Evolutionary conservation across 2,888 invertebrate genomes (phyloP).

Genomic region (Zootermopsis nevadensis): DNA sequence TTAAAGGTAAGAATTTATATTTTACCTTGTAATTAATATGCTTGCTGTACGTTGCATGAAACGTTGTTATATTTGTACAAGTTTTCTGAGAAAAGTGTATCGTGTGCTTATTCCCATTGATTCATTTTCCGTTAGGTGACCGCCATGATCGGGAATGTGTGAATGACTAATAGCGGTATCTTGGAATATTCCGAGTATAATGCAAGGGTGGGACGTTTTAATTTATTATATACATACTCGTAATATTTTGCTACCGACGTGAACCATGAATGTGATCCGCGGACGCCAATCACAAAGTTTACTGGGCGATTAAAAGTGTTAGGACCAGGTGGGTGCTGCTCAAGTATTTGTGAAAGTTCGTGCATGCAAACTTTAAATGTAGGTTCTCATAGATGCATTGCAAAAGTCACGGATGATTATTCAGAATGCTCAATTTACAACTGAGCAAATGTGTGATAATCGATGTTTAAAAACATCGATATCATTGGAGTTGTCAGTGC

Average conservation of each 20-base stretch:
- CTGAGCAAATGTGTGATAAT: not conserved
- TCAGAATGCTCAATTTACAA: not conserved
- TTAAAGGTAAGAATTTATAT: constrained; percentile 47
- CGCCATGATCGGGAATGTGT: constrained; percentile 51
- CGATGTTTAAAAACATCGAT: not conserved
- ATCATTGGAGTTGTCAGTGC: not conserved
- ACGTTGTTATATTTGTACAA: not conserved
- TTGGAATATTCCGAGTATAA: constrained; percentile 38
- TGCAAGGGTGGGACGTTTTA: not conserved
- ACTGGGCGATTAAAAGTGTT: not conserved
- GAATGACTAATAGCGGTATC: constrained; percentile 49
- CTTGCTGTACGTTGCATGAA: not conserved
- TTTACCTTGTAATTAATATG: not conserved
- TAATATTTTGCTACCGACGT: not conserved
- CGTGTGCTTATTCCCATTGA: constrained; percentile 47
- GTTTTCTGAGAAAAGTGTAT: not conserved
- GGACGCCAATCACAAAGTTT: not conserved
- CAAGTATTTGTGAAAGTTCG: constrained; percentile 26
- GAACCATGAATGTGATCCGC: not conserved
- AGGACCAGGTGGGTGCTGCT: constrained; percentile 37
- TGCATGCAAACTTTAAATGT: not conserved
- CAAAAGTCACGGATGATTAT: not conserved
- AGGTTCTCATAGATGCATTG: not conserved
- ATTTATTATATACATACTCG: not conserved
- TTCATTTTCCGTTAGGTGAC: constrained; percentile 54